Percentiles rank a stretch among this genome's conserved stretches.
Conservation (phyloP, 2,113 vertebrate genomes). For the Fregata magnificens region DNA sequence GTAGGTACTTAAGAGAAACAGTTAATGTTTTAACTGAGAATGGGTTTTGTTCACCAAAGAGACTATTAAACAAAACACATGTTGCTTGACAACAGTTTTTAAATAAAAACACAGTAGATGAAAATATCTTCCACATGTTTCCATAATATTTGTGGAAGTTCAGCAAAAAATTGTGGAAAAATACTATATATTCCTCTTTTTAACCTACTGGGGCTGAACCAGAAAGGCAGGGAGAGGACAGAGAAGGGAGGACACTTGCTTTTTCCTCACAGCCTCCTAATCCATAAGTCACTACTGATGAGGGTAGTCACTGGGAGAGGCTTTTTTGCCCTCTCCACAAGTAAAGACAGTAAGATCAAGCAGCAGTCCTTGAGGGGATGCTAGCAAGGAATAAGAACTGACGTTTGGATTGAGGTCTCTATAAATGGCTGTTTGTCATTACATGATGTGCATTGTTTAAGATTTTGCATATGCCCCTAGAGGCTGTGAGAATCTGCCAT, state of each 20-base stretch:
- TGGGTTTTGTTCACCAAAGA: neutral
- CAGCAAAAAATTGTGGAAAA: neutral
- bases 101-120: neutral
- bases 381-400: neutral
- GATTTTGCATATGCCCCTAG: neutral
- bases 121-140: neutral
- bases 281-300: neutral
- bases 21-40: neutral
- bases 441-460: conserved; percentile 16
- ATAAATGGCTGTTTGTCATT: conserved; percentile 5
- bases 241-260: neutral
- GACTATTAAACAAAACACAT: neutral
- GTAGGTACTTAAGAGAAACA: neutral
- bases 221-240: neutral
- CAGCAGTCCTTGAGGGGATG: neutral
- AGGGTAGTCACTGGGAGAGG: neutral
- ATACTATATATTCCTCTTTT: neutral
- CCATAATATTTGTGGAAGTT: neutral
- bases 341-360: neutral
- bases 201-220: neutral
- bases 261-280: neutral
- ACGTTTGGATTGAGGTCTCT: neutral
- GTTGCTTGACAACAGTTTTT: neutral
- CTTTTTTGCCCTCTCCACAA: neutral
- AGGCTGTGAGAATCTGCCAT: neutral